Conservation (phyloP, 2,113 vertebrate genomes). For the Notothenia coriiceps region DNA sequence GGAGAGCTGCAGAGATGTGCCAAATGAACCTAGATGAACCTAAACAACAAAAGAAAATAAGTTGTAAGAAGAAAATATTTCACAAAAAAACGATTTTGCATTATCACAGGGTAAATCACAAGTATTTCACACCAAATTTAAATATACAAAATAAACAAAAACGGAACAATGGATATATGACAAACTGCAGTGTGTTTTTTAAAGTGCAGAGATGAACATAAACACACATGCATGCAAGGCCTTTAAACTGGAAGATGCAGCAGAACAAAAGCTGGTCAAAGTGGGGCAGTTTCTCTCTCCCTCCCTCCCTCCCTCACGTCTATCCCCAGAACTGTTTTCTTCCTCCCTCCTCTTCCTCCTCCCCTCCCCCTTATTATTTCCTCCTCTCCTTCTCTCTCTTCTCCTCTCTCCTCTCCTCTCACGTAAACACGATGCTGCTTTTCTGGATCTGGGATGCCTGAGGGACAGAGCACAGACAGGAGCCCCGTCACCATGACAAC, state of each 20-base stretch:
- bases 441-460: conserved; percentile 85
- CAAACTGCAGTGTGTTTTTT: too few relatives aligned
- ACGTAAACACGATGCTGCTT: conserved; percentile 83
- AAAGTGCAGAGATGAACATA: not conserved
- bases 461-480: conserved; percentile 86
- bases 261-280: conserved; percentile 75
- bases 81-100: too few relatives aligned
- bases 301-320: conserved; percentile 18
- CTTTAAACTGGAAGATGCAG: conserved; percentile 53
- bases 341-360: not conserved
- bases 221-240: conserved; percentile 14
- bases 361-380: not conserved
- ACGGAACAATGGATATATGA: too few relatives aligned
- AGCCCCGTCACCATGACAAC: conserved; percentile 87
- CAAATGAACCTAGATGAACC: too few relatives aligned
- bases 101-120: too few relatives aligned
- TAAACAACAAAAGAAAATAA: too few relatives aligned
- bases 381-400: conserved; percentile 28
- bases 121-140: too few relatives aligned
- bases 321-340: conserved; percentile 14
- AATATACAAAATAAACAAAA: too few relatives aligned
- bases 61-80: too few relatives aligned
- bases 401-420: conserved; percentile 51
- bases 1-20: too few relatives aligned
- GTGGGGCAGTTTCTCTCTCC: conserved; percentile 61